A percentile compares a stretch with the other conserved stretches of the same genome.
phyloP scores from a whole-genome alignment of 2,888 invertebrate species.

The Machimus rusticus region DNA sequence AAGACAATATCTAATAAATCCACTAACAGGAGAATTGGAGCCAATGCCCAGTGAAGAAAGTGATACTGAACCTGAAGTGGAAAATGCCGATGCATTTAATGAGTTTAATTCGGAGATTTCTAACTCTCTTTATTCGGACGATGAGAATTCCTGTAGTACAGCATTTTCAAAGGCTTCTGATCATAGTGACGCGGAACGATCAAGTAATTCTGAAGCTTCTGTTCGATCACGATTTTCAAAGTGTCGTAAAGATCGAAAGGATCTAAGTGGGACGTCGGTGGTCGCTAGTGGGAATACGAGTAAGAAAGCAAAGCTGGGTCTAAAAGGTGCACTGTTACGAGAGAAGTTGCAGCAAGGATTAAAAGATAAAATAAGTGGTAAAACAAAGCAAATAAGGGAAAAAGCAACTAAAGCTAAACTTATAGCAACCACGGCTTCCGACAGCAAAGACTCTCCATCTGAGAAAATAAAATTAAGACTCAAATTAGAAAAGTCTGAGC shows the following conservation, averaged over 20 bases:
- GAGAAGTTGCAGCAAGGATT: constrained; percentile 59
- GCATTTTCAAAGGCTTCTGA: constrained; percentile 66
- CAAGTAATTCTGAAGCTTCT: constrained; percentile 65
- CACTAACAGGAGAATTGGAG: constrained; percentile 86
- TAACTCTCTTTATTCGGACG: constrained; percentile 68
- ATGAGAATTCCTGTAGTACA: constrained; percentile 67
- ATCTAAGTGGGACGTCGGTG: constrained; percentile 19
- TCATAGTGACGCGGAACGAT: constrained; percentile 65
- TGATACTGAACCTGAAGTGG: constrained; percentile 67
- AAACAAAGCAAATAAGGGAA: constrained; percentile 52
- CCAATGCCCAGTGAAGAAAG: constrained; percentile 76
- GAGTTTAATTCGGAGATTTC: constrained; percentile 62
- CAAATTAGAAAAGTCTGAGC: constrained; percentile 84
- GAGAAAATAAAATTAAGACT: constrained; percentile 85
- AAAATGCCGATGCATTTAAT: constrained; percentile 54
- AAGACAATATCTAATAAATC: constrained; percentile 87
- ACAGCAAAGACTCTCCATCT: constrained; percentile 50
- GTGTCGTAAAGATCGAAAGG: constrained; percentile 39
- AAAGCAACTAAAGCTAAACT: constrained; percentile 51
- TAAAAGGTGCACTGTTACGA: constrained; percentile 52
- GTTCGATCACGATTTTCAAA: constrained; percentile 61
- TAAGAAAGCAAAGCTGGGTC: constrained; percentile 54
- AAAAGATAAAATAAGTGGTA: constrained; percentile 54
- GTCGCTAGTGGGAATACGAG: constrained; percentile 17
- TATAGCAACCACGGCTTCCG: constrained; percentile 45